phyloP scores from a whole-genome alignment of 1,140 invertebrate genomes.

The Cydia splendana region DNA sequence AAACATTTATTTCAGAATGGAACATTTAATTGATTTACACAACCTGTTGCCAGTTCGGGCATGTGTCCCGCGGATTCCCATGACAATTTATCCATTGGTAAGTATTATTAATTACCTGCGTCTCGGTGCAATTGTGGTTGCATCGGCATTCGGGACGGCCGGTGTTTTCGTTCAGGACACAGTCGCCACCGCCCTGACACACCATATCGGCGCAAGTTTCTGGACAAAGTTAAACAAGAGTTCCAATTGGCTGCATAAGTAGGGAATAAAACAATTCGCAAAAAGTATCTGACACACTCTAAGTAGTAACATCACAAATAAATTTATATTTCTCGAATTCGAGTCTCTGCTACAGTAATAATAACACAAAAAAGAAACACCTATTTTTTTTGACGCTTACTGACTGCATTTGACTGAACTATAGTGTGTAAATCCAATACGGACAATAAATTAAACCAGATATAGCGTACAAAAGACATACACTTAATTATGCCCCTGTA shows the following conservation, averaged over 20 bases:
- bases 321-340: too few relatives aligned
- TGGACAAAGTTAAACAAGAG: conserved; percentile 41
- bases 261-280: neutral
- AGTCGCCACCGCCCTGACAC: conserved; percentile 69
- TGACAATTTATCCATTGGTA: conserved; percentile 14
- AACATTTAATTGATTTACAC: conserved; percentile 6
- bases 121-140: conserved; percentile 71
- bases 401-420: too few relatives aligned
- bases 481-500: too few relatives aligned
- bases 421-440: too few relatives aligned
- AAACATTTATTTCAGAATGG: neutral
- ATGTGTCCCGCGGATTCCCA: conserved; percentile 1
- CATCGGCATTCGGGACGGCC: conserved; percentile 68
- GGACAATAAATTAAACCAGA: too few relatives aligned
- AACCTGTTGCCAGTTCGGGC: neutral
- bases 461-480: too few relatives aligned
- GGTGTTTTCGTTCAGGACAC: conserved; percentile 56
- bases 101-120: conserved; percentile 49
- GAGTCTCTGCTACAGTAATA: too few relatives aligned
- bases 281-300: neutral
- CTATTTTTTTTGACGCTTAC: too few relatives aligned
- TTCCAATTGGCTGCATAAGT: neutral
- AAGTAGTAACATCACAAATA: too few relatives aligned
- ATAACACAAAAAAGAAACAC: too few relatives aligned
- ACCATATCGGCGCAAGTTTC: conserved; percentile 68